A percentile compares a stretch with the other conserved stretches of the same genome.
Conservation (phyloP, 2,888 invertebrate species). For the Antitype chi region DNA sequence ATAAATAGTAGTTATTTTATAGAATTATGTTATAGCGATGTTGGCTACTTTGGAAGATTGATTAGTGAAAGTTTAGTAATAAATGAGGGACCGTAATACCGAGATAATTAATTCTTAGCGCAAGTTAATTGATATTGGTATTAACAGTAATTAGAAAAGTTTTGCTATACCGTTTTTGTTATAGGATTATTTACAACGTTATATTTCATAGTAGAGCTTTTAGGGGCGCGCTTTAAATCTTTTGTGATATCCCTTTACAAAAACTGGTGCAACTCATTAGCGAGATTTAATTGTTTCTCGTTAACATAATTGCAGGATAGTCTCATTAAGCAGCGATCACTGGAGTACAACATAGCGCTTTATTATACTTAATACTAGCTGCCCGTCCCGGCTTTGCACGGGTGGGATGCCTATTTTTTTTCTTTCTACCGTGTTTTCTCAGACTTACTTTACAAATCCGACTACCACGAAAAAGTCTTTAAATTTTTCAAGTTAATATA, state of each 20-base stretch:
- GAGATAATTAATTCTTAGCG: constrained; percentile 89
- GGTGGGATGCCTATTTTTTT: too few relatives aligned
- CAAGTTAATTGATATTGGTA: constrained; percentile 89
- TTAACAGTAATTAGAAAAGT: constrained; percentile 90
- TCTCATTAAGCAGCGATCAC: constrained; percentile 52
- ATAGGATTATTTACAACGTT: constrained; percentile 65
- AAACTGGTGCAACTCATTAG: constrained; percentile 56
- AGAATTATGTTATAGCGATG: constrained; percentile 65
- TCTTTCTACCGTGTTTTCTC: too few relatives aligned
- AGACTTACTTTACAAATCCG: too few relatives aligned
- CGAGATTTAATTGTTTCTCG: constrained; percentile 57
- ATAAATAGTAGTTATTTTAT: constrained; percentile 60
- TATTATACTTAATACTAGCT: too few relatives aligned
- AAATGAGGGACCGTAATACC: constrained; percentile 87
- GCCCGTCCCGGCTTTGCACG: too few relatives aligned
- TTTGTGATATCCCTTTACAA: constrained; percentile 36
- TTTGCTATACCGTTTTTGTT: constrained; percentile 79
- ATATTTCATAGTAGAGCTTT: constrained; percentile 54
- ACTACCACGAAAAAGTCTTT: too few relatives aligned
- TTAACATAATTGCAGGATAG: constrained; percentile 53
- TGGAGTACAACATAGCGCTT: constrained; percentile 58
- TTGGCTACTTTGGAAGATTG: constrained; percentile 83
- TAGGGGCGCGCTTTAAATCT: constrained; percentile 40
- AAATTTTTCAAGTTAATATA: too few relatives aligned
- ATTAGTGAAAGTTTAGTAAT: constrained; percentile 89